Conservation (phyloP, 2,888 invertebrate genomes). For the Tribolium freemani region DNA sequence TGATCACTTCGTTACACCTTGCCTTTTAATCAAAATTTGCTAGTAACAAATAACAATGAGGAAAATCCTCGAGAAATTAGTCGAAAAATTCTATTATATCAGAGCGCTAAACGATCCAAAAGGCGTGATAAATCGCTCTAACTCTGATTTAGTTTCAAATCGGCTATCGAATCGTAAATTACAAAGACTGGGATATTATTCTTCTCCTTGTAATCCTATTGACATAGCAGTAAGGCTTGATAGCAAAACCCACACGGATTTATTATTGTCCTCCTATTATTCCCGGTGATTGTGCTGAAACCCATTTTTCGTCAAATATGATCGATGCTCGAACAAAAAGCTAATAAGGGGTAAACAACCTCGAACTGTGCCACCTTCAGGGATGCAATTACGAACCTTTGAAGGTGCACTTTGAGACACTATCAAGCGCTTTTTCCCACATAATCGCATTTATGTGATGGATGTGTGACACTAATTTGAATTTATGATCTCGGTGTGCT, state of each 20-base stretch:
- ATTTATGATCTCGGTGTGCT: slow-evolving; percentile 19
- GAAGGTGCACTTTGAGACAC: neutral
- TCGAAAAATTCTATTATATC: neutral
- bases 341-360: slow-evolving; percentile 25
- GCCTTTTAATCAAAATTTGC: too few species aligned
- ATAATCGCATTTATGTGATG: neutral
- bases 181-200: slow-evolving; percentile 14
- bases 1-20: too few species aligned
- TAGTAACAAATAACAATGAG: neutral
- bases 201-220: slow-evolving; percentile 9
- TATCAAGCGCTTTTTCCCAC: neutral
- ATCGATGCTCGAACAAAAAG: slow-evolving; percentile 26
- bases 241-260: neutral
- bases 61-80: neutral
- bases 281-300: neutral
- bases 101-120: neutral
- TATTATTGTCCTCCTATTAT: slow-evolving; percentile 7
- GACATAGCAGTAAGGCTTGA: slow-evolving; percentile 3
- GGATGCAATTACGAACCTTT: slow-evolving; percentile 3
- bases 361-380: slow-evolving; percentile 12
- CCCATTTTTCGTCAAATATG: slow-evolving; percentile 4
- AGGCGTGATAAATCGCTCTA: slow-evolving; percentile 9
- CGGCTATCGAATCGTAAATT: slow-evolving; percentile 15
- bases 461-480: slow-evolving; percentile 20
- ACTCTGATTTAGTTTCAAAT: slow-evolving; percentile 14